Percentiles rank a stretch among this genome's conserved stretches.
These are phyloP conservation scores for Myopa tessellatipennis DNA, from an alignment of 2,888 invertebrate genomes.

Conservation along the genomic window DNA sequence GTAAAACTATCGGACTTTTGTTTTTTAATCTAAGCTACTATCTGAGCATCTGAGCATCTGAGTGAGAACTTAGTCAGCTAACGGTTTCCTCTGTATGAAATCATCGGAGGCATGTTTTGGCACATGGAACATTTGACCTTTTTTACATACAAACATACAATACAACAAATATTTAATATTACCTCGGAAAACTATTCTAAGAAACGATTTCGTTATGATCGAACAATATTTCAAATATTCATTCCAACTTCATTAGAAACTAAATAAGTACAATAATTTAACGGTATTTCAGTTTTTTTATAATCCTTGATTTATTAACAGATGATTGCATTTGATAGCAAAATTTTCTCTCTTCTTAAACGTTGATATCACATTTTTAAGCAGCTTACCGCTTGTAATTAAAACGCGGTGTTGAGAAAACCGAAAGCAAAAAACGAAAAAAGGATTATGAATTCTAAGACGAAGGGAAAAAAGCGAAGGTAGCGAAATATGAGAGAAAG, in stretches of 20 bases:
- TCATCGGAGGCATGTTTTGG: no score
- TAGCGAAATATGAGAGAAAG: neutral
- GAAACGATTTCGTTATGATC: no score
- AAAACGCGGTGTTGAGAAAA: neutral
- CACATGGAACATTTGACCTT: neutral
- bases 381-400: neutral
- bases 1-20: no score
- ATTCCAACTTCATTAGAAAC: no score
- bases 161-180: neutral
- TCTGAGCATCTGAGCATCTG: no score
- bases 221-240: no score
- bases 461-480: neutral
- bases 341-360: slow-evolving; percentile 18
- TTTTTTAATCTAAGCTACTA: no score
- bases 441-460: neutral
- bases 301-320: slow-evolving; percentile 21
- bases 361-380: slow-evolving; percentile 32
- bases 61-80: no score
- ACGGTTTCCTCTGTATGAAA: no score
- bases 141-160: neutral
- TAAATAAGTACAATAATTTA: no score
- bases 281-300: no score
- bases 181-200: neutral
- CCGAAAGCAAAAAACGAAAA: neutral
- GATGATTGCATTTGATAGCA: slow-evolving; percentile 36